A percentile compares a stretch with the other conserved stretches of the same genome.
phyloP scores from a whole-genome alignment of 2,113 vertebrate species.

The Hemiscyllium ocellatum region DNA sequence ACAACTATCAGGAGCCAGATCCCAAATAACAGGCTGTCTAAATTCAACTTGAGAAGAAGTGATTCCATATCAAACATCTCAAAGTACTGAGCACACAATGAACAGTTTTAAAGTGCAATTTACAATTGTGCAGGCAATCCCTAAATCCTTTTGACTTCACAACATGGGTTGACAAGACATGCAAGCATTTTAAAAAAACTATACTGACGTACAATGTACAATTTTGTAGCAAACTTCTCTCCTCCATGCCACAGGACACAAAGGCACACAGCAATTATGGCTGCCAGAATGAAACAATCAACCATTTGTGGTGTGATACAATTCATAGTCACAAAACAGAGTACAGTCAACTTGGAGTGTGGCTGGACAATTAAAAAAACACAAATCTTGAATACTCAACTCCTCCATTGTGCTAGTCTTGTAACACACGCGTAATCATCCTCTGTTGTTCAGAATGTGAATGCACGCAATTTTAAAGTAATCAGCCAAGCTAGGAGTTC shows the following conservation, averaged over 20 bases:
- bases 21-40: background rate
- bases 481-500: background rate
- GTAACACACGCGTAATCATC: background rate
- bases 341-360: background rate
- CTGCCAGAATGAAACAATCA: constrained; percentile 16
- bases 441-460: background rate
- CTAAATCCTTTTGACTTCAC: background rate
- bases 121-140: background rate
- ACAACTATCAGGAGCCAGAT: background rate
- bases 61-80: background rate
- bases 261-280: background rate
- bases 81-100: background rate
- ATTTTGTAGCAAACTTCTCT: background rate
- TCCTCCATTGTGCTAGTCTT: background rate
- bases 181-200: background rate
- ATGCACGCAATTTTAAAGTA: background rate
- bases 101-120: background rate
- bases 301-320: background rate
- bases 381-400: background rate
- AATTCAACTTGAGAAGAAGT: background rate
- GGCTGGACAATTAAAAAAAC: background rate
- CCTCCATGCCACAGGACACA: background rate
- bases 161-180: background rate
- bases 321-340: background rate
- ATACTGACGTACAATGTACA: background rate